These are phyloP conservation scores for Drosophila hydei DNA, from an alignment of 1,140 invertebrate genomes.

Conservation along the genomic window DNA sequence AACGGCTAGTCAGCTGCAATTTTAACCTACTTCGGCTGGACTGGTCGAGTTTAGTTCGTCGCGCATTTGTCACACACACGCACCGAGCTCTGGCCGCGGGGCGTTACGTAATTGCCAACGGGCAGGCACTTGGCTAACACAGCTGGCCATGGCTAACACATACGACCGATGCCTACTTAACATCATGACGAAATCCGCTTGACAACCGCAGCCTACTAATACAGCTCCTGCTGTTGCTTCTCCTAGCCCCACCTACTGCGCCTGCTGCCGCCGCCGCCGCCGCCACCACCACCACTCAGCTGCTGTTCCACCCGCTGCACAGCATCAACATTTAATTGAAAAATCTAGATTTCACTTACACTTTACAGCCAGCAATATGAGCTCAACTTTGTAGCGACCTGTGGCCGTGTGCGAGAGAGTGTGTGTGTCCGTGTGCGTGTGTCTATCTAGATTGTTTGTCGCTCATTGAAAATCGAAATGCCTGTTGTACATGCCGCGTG, in stretches of 20 bases:
- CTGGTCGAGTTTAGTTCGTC: conserved; percentile 53
- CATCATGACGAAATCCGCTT: conserved; percentile 49
- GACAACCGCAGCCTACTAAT: conserved; percentile 27
- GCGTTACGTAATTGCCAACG: conserved; percentile 52
- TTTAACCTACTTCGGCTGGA: conserved; percentile 58
- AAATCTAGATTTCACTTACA: conserved; percentile 49
- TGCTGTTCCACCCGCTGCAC: conserved; percentile 15
- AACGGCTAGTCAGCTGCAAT: conserved; percentile 45
- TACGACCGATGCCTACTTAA: conserved; percentile 49
- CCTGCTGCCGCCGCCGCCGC: too few relatives aligned
- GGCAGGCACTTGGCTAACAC: conserved; percentile 52
- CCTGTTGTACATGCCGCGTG: conserved; percentile 64
- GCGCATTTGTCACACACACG: conserved; percentile 54
- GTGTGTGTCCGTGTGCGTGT: not conserved
- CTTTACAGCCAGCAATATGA: conserved; percentile 11
- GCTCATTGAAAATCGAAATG: conserved; percentile 43
- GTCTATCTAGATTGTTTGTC: conserved; percentile 53
- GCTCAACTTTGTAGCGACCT: conserved; percentile 23
- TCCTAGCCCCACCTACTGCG: too few relatives aligned
- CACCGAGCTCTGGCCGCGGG: conserved; percentile 35
- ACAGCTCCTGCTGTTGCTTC: conserved; percentile 1
- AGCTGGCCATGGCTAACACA: conserved; percentile 45
- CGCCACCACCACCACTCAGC: not conserved
- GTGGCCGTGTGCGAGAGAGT: not conserved
- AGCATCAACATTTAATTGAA: conserved; percentile 50